Conservation (phyloP, 2,888 invertebrate species). For the Carcina quercana region DNA sequence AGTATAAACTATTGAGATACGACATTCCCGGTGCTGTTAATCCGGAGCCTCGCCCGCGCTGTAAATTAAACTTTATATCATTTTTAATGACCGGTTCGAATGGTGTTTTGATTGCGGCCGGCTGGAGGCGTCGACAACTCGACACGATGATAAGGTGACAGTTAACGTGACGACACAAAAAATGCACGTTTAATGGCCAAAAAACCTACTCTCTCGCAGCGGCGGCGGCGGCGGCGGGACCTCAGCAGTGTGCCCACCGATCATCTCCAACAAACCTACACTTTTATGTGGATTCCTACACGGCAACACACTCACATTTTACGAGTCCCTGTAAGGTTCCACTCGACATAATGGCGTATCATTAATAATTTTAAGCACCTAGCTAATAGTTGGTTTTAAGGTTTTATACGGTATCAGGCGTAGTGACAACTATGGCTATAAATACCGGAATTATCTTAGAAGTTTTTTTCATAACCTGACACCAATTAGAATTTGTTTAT, state of each 20-base stretch:
- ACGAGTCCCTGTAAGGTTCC: slow-evolving; percentile 50
- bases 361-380: slow-evolving; percentile 51
- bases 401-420: slow-evolving; percentile 21
- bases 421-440: slow-evolving; percentile 9
- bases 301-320: slow-evolving; percentile 58
- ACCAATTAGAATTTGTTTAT: slow-evolving; percentile 6
- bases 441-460: slow-evolving; percentile 3
- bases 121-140: slow-evolving; percentile 74
- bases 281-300: slow-evolving; percentile 62
- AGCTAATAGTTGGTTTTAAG: slow-evolving; percentile 37
- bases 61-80: slow-evolving; percentile 73
- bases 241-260: slow-evolving; percentile 15
- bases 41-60: slow-evolving; percentile 51
- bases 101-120: slow-evolving; percentile 72
- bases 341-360: slow-evolving; percentile 45
- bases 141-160: slow-evolving; percentile 69
- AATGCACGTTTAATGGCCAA: slow-evolving; percentile 62
- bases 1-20: too few relatives aligned
- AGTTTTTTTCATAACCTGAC: slow-evolving; percentile 14
- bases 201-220: slow-evolving; percentile 43
- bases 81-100: slow-evolving; percentile 68
- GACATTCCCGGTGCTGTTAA: slow-evolving; percentile 60
- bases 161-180: slow-evolving; percentile 58
- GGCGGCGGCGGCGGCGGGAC: slow-evolving; percentile 14
- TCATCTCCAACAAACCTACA: slow-evolving; percentile 28